Evolutionary conservation across 2,113 vertebrate species (phyloP), one percentile per base, ranked within the genome.

Genomic region (Cynoglossus semilaevis): DNA sequence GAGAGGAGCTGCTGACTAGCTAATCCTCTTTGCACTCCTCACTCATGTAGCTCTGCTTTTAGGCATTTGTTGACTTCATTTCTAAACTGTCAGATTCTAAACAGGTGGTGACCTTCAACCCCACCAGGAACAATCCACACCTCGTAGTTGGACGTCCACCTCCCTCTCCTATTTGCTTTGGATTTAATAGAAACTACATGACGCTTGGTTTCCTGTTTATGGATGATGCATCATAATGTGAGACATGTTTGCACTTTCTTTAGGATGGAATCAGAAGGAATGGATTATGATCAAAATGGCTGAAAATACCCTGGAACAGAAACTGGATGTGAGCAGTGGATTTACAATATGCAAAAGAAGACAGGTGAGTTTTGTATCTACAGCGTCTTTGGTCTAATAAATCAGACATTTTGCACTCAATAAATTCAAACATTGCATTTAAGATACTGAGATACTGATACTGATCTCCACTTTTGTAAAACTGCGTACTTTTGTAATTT

Each of bases 1-100:
- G 54, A 77, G 74, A 81, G 80, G 79, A 72, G 77, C 82, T 72
- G 81, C 84, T 86, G 81, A 84, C 81, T 84, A 81, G 81, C 52
- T 88, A 91, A 90, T 91, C 89, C 85, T 86, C 85, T 90, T 90
- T 88, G 77, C 58, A 45, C 58, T 77, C 70, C 53, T 82, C 73
- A 67, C 77, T 85, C 58, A 69, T 69, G 63, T 46, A 61, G 59
- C 63, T 70, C 72, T 60, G 53, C 80, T 68, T 22, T 17, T 49
- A 58, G 44, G 51, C 71, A 63, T 34, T 68, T 64, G 49, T 59
- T 85, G 67, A 77, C 78, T 75, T 74, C 54, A 22, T 50, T 74
- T 79, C 59, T 48, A 58, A 77, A 57, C 60, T n/a, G n/a, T n/a
- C n/a, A n/a, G n/a, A n/a, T n/a, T n/a, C n/a, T 56, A 74, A 52